phyloP scores from a whole-genome alignment of 1,140 invertebrate species.

The Drosophila ogumai region DNA sequence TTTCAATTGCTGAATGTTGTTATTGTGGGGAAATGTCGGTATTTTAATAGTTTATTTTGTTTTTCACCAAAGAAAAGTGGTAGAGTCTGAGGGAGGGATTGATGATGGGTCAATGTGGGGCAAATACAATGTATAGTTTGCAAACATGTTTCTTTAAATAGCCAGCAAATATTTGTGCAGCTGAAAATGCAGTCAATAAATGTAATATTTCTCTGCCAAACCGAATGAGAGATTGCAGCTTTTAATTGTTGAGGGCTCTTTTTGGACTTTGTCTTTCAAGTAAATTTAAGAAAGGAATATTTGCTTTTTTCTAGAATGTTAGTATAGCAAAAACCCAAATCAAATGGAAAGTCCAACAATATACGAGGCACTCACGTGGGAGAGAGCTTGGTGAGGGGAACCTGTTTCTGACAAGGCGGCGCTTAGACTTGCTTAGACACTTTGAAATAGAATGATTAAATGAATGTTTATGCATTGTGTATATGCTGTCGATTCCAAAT shows the following conservation, averaged over 20 bases:
- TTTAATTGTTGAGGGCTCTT: neutral
- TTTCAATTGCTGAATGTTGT: neutral
- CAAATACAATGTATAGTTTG: neutral
- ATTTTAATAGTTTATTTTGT: constrained; percentile 2
- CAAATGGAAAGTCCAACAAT: constrained; percentile 6
- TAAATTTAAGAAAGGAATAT: neutral
- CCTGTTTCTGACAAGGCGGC: constrained; percentile 54
- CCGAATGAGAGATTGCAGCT: neutral
- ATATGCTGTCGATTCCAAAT: constrained; percentile 68
- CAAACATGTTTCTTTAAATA: neutral
- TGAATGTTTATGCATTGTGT: constrained; percentile 76
- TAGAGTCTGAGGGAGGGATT: neutral
- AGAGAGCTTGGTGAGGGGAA: constrained; percentile 11
- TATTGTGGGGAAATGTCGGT: neutral
- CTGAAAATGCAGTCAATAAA: constrained; percentile 16
- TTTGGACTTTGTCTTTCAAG: constrained; percentile 1
- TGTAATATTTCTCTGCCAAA: constrained; percentile 4
- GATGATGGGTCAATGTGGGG: constrained; percentile 1
- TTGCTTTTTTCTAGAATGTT: neutral
- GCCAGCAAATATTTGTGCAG: constrained; percentile 6
- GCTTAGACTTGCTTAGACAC: constrained; percentile 68
- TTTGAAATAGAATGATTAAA: constrained; percentile 74
- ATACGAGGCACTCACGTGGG: constrained; percentile 27
- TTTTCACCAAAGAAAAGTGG: neutral
- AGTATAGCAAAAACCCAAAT: neutral